phyloP scores from a whole-genome alignment of 2,888 invertebrate genomes.

The Lasioglossum leucozonium region DNA sequence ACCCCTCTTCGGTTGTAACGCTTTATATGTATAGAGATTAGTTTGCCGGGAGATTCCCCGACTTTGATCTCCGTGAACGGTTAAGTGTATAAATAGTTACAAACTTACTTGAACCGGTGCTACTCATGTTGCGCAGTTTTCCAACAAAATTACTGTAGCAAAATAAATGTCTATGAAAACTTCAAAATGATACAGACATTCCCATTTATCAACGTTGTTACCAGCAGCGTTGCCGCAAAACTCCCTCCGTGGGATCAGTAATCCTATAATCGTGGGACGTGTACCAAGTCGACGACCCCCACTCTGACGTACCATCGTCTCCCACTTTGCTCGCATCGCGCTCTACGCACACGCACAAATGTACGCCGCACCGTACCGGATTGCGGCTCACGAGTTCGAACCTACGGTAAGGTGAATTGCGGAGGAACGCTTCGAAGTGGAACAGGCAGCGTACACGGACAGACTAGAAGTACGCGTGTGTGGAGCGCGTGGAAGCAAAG shows the following conservation, averaged over 20 bases:
- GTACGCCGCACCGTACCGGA: no score
- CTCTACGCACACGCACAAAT: no score
- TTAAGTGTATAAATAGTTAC: constrained; percentile 4
- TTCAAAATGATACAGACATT: neutral
- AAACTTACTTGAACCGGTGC: neutral
- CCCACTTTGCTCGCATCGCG: no score
- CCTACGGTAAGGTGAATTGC: no score
- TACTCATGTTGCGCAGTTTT: neutral
- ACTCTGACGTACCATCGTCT: no score
- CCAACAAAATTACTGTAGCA: neutral
- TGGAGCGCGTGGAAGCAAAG: no score
- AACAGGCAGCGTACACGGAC: no score
- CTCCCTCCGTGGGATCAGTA: neutral
- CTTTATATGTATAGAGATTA: neutral
- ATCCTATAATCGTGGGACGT: no score
- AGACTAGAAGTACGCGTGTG: no score
- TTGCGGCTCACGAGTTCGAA: no score
- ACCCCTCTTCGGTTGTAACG: neutral
- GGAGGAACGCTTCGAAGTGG: no score
- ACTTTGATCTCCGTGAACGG: neutral
- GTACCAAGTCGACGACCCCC: no score
- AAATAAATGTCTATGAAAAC: neutral
- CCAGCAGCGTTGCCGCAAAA: neutral
- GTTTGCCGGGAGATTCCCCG: neutral
- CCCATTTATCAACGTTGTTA: neutral